phyloP scores from a whole-genome alignment of 2,888 invertebrate genomes.

The Mimachlamys varia region DNA sequence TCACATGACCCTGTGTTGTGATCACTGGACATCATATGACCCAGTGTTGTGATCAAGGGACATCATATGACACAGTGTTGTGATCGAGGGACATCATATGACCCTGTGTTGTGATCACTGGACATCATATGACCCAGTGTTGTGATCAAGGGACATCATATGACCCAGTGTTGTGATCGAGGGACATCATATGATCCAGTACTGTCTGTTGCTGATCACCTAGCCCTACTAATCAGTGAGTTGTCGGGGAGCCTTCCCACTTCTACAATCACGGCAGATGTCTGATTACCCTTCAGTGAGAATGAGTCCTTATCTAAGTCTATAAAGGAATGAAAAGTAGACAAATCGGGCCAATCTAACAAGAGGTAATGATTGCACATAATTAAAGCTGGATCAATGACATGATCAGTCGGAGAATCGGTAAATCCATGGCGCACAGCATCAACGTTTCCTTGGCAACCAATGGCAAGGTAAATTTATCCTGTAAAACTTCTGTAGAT shows the following conservation, averaged over 20 bases:
- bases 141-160: too few species aligned
- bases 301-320: not conserved
- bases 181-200: too few species aligned
- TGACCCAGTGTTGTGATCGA: too few species aligned
- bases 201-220: not conserved
- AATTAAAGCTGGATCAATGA: not conserved
- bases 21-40: too few species aligned
- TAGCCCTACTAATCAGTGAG: not conserved
- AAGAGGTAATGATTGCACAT: not conserved
- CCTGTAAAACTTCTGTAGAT: not conserved
- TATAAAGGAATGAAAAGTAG: conserved; percentile 9
- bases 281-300: not conserved
- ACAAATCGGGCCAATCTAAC: not conserved
- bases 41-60: too few species aligned
- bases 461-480: not conserved
- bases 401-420: not conserved
- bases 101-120: too few species aligned
- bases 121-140: too few species aligned
- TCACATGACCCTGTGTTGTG: too few species aligned
- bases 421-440: not conserved
- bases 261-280: not conserved
- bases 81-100: too few species aligned
- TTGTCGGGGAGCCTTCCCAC: not conserved
- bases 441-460: conserved; percentile 22
- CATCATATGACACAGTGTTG: too few species aligned